Evolutionary conservation across 2,888 invertebrate species (phyloP).

Genomic region (Eueremaeus valkanovi): DNA sequence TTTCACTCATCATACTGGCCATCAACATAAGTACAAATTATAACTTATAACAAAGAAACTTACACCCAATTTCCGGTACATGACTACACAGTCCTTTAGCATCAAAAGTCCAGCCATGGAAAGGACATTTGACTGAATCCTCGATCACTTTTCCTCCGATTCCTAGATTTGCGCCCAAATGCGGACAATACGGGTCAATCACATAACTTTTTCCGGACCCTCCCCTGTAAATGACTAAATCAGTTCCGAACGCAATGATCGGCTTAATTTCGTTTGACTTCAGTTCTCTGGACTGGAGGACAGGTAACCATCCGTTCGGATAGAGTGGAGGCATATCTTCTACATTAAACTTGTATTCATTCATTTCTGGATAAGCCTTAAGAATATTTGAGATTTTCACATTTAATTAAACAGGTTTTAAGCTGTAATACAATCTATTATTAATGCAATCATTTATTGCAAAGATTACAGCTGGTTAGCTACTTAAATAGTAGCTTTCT

Average conservation of each 20-base stretch:
- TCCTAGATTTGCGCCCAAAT: conserved; percentile 80
- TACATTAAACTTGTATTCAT: background rate
- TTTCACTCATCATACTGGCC: too few species aligned
- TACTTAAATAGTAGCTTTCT: too few species aligned
- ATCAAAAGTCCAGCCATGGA: conserved; percentile 79
- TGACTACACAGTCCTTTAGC: conserved; percentile 67
- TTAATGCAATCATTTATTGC: too few species aligned
- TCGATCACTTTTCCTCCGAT: conserved; percentile 65
- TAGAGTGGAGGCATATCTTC: conserved; percentile 69
- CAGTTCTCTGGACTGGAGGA: conserved; percentile 66
- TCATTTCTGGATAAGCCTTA: too few species aligned
- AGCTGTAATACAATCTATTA: too few species aligned
- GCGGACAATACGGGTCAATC: conserved; percentile 83
- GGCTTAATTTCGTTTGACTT: conserved; percentile 58
- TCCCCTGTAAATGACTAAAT: conserved; percentile 66
- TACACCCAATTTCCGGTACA: conserved; percentile 62
- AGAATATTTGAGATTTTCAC: too few species aligned
- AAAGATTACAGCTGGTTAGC: too few species aligned
- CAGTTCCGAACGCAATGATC: conserved; percentile 61
- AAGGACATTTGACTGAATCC: conserved; percentile 79
- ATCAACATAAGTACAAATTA: too few species aligned
- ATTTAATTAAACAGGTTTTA: too few species aligned
- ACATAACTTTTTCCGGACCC: conserved; percentile 63
- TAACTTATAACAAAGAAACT: too few species aligned
- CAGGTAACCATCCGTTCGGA: conserved; percentile 83